Evolutionary conservation across 2,888 invertebrate genomes (phyloP).

Genomic region (Trichopoda pennipes): DNA sequence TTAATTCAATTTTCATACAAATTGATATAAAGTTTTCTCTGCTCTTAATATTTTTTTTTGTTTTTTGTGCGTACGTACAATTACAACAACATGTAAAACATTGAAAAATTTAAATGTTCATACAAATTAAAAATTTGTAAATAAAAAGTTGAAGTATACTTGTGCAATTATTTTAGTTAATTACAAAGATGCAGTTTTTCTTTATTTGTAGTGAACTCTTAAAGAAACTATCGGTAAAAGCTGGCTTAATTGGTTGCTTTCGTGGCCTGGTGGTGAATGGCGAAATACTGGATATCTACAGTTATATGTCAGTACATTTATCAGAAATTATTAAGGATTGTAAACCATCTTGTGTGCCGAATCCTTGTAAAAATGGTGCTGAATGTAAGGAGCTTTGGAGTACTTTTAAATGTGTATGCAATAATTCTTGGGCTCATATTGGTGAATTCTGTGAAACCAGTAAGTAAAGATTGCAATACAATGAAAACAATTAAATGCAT

Average conservation of each 20-base stretch:
- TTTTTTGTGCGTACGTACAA: neutral
- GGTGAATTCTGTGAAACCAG: constrained; percentile 95
- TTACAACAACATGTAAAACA: constrained; percentile 44
- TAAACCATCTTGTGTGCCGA: constrained; percentile 95
- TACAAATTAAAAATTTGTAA: constrained; percentile 21
- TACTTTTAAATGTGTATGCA: constrained; percentile 94
- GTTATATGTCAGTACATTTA: constrained; percentile 94
- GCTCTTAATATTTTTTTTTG: neutral
- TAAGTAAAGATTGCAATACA: constrained; percentile 82
- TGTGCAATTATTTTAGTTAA: constrained; percentile 8
- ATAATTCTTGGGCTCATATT: constrained; percentile 95
- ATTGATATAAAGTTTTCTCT: constrained; percentile 23
- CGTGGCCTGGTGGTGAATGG: constrained; percentile 95
- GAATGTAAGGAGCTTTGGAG: constrained; percentile 96
- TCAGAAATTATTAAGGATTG: constrained; percentile 96
- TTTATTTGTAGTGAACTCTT: constrained; percentile 85
- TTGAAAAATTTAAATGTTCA: constrained; percentile 62
- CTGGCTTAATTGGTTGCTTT: constrained; percentile 96
- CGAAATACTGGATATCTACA: constrained; percentile 93
- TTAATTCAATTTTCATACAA: constrained; percentile 65
- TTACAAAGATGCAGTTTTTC: constrained; percentile 6
- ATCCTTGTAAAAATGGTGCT: constrained; percentile 95
- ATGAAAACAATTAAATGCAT: constrained; percentile 25
- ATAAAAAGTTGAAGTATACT: constrained; percentile 25
- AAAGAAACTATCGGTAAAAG: constrained; percentile 90